Base-by-base conservation (phyloP, 2,888 invertebrate species). In the Linhomoeus sp. region DNA sequence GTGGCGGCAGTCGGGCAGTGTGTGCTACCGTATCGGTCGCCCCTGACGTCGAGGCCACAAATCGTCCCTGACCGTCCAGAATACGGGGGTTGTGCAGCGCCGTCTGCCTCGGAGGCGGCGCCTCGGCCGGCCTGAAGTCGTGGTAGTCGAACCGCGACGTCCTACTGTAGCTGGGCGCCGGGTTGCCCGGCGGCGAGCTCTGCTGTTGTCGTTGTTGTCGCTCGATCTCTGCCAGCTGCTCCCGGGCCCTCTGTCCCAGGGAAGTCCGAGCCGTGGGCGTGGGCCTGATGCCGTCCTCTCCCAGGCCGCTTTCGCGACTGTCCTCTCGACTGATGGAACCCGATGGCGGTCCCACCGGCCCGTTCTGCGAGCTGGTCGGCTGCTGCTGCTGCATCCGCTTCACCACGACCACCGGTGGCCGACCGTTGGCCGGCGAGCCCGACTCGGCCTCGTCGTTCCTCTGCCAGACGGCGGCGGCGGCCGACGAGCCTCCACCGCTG, bases 221-320 rank as follows among this genome's bases (percentile, higher is more conserved):
- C 12, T n/a, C 25, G 23, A 45, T 14, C 24, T 45, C 55, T 47
- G 52, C 55, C 49, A 54, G 50, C 47, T 63, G 58, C 43, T 63
- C 58, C 7, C 62, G 45, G 3, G 57, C 60, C 41, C 2, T 22
- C 37, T 45, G 43, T 1, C 62, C 63, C 22, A 63, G 49, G 56
- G 60, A 62, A 5, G 64, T 63, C 35, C 58, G 55, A 15, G 63
- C 62, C 1, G 63, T 64, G 3, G 54, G 52, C 7, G 56, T 56
- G 29, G 61, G 62, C 43, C 58, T 54, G 42, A 24, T 43, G n/a
- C n/a, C n/a, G n/a, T n/a, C 46, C 22, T 45, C 49, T 19, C 43
- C 39, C 17, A 41, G 22, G 17, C 20, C 23, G 19, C 42, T 49
- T 19, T 49, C 49, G 15, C 24, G n/a, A 23, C 43, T 43, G 22